Evolutionary conservation across 1,140 invertebrate genomes (phyloP), one percentile per base, ranked within the genome.

Genomic region (Potamilus streckersoni): DNA sequence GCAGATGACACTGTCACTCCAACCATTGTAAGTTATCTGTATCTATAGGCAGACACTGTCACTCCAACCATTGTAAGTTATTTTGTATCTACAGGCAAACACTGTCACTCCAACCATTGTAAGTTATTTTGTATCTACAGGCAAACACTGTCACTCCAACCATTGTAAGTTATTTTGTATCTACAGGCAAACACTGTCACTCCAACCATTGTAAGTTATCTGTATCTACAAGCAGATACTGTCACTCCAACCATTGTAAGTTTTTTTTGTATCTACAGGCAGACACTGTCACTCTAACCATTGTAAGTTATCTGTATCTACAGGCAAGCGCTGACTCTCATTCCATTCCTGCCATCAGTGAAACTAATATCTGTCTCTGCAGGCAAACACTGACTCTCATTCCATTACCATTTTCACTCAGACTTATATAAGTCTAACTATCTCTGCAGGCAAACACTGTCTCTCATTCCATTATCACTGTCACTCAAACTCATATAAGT

Each of bases 41-140:
- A 31, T 31, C 27, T 75, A n/a, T 67, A 57, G 49, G 73, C 70
- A 63, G 55, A 57, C 59, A 14, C 20, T 63, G 19, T 1, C 60
- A 23, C 11, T 23, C 19, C 19, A 62, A 3, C 60, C 60, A 62
- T 8, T 62, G 23, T 62, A 5, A n/a, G 11, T 62, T 5, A 0
- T 11, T 8, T 8, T 27, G 27, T 27, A 1, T 2, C 27, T 27
- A 2, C 27, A 27, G 27, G 27, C 27, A 31, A 2, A 31, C 27
- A 60, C 66, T 17, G 49, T 57, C 65, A 19, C 61, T 49, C n/a
- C 70, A 49, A 31, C 14, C 57, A 57, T 14, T 62, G 23, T 62
- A 8, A n/a, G 11, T 62, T 31, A 31, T 31, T 31, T 2, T 31
- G 27, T 0, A 31, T 1, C 27, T 75, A n/a, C 73, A 57, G 49